Percentiles rank a stretch among this genome's conserved stretches.
These are phyloP conservation scores for Bhutanitis thaidina DNA, from an alignment of 2,888 invertebrate species.

Conservation along the genomic window DNA sequence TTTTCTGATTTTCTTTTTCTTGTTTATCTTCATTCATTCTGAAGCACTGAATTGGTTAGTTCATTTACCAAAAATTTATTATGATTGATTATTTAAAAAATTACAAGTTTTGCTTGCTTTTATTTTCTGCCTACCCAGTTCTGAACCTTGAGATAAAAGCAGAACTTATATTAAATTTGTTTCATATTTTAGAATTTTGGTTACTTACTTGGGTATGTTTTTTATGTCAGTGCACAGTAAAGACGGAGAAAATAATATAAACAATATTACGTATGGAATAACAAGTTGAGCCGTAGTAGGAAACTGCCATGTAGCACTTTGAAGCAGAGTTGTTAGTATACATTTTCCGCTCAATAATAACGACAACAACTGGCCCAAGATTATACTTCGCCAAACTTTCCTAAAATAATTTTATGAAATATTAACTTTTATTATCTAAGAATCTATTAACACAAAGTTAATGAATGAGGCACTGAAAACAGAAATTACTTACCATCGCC, in stretches of 20 bases:
- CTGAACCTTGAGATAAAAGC: no score
- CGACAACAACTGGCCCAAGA: slow-evolving; percentile 88
- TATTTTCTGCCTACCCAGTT: no score
- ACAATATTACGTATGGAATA: slow-evolving; percentile 87
- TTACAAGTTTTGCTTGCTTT: no score
- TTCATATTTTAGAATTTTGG: no score
- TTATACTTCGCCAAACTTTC: slow-evolving; percentile 86
- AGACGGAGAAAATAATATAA: slow-evolving; percentile 87
- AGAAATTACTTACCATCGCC: slow-evolving; percentile 81
- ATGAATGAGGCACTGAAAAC: neutral
- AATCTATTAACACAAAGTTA: neutral
- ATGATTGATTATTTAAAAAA: no score
- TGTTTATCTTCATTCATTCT: no score
- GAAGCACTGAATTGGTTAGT: no score
- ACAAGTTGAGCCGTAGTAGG: slow-evolving; percentile 90
- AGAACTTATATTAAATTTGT: no score
- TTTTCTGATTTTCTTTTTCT: no score
- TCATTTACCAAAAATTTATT: no score
- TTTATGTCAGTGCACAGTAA: slow-evolving; percentile 86
- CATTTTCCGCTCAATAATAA: slow-evolving; percentile 88
- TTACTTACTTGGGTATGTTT: slow-evolving; percentile 81
- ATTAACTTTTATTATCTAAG: neutral
- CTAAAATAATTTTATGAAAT: slow-evolving; percentile 54
- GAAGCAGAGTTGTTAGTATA: slow-evolving; percentile 85
- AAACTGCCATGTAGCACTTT: slow-evolving; percentile 83